A percentile compares a stretch with the other conserved stretches of the same genome.
Evolutionary conservation across 2,113 vertebrate species (phyloP).

Genomic region (Anser cygnoides): DNA sequence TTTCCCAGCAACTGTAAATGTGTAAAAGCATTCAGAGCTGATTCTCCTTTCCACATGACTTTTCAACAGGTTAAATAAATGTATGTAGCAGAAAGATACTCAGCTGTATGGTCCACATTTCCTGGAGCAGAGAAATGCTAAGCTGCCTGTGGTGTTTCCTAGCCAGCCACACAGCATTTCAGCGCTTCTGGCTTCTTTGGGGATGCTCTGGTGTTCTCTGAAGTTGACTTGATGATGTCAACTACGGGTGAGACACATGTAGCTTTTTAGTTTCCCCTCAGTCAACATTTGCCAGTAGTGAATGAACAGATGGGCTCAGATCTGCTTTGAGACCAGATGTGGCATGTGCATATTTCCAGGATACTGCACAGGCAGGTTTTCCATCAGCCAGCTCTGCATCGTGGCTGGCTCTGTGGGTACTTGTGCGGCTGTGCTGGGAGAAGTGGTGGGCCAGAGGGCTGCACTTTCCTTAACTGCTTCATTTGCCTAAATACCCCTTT

Average conservation of each 20-base stretch:
- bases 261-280: not conserved
- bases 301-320: slow-evolving; percentile 27
- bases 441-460: not conserved
- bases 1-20: slow-evolving; percentile 28
- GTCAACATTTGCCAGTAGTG: not conserved
- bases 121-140: slow-evolving; percentile 3
- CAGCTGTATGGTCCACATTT: not conserved
- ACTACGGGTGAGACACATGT: not conserved
- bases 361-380: not conserved
- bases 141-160: not conserved
- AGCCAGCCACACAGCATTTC: not conserved
- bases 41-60: slow-evolving; percentile 5
- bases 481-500: not conserved
- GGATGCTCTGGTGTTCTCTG: not conserved
- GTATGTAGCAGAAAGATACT: not conserved
- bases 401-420: not conserved
- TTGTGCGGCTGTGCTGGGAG: not conserved
- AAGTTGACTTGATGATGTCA: not conserved
- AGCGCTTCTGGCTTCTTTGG: not conserved
- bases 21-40: slow-evolving; percentile 61
- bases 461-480: not conserved
- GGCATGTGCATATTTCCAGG: slow-evolving; percentile 4
- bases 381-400: not conserved
- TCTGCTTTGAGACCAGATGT: not conserved
- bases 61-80: slow-evolving; percentile 53